phyloP scores from a whole-genome alignment of 2,113 vertebrate genomes.

The Arizona elegans region DNA sequence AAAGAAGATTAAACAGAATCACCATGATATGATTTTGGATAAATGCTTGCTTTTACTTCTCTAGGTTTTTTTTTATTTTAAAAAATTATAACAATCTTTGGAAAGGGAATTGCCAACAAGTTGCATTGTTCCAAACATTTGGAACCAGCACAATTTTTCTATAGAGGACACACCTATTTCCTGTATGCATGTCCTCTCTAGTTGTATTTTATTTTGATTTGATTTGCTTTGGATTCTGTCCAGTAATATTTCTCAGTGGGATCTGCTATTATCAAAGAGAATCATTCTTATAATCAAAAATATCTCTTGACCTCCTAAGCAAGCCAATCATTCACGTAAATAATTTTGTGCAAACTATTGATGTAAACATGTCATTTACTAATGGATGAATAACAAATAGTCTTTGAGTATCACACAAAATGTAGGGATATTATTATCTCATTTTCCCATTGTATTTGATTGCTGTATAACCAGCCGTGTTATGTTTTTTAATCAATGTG shows the following conservation, averaged over 20 bases:
- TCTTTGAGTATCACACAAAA: neutral
- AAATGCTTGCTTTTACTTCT: neutral
- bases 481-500: neutral
- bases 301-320: neutral
- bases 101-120: neutral
- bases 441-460: neutral
- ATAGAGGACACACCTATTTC: neutral
- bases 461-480: neutral
- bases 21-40: neutral
- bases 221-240: conserved; percentile 46
- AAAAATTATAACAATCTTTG: neutral
- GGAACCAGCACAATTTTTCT: neutral
- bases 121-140: neutral
- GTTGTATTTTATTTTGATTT: conserved; percentile 18
- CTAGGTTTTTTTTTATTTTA: neutral
- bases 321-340: neutral
- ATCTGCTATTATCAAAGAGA: conserved; percentile 21
- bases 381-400: neutral
- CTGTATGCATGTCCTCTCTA: neutral
- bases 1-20: neutral
- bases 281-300: conserved; percentile 13
- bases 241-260: conserved; percentile 24
- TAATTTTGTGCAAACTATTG: rapidly evolving
- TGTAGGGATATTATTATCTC: neutral
- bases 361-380: neutral